These are phyloP conservation scores for Montipora capricornis DNA, from an alignment of 64 coral and sea anemone species.

Conservation along the genomic window DNA sequence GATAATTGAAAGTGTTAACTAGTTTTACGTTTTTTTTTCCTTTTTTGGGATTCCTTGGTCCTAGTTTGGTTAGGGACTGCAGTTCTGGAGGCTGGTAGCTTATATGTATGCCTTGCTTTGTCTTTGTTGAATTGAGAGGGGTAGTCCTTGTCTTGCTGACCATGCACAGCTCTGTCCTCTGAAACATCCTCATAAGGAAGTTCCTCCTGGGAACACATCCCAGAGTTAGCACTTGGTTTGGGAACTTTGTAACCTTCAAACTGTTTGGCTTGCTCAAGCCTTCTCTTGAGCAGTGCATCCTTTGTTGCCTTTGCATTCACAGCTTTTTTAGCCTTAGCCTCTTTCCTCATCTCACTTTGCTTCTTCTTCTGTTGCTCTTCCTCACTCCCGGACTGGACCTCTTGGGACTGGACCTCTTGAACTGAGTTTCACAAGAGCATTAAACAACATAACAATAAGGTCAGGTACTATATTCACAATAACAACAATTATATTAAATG, in stretches of 20 bases:
- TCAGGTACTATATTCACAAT: not conserved
- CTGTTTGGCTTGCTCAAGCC: not conserved
- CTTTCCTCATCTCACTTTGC: not conserved
- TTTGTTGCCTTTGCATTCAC: not conserved
- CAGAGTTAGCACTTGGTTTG: not conserved
- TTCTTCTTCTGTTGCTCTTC: conserved; percentile 1
- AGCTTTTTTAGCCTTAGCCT: conserved; percentile 10
- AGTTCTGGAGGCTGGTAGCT: not conserved
- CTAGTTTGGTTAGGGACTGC: conserved; percentile 1
- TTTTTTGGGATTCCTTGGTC: not conserved
- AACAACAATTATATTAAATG: not conserved
- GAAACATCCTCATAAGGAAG: not conserved
- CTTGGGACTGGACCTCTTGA: not conserved
- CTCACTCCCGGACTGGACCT: not conserved
- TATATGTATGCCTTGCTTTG: not conserved
- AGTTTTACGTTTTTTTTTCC: not conserved
- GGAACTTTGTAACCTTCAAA: not conserved
- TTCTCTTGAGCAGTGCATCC: not conserved
- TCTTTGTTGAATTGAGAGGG: not conserved
- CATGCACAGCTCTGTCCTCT: not conserved
- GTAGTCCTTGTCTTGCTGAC: not conserved
- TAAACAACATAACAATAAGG: not conserved
- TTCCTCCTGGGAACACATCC: not conserved
- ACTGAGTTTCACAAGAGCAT: conserved; percentile 1
- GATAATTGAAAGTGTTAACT: not conserved